Evolutionary conservation across 2,797 vertebrate genomes (phyloP).

Genomic region (Euthynnus affinis): DNA sequence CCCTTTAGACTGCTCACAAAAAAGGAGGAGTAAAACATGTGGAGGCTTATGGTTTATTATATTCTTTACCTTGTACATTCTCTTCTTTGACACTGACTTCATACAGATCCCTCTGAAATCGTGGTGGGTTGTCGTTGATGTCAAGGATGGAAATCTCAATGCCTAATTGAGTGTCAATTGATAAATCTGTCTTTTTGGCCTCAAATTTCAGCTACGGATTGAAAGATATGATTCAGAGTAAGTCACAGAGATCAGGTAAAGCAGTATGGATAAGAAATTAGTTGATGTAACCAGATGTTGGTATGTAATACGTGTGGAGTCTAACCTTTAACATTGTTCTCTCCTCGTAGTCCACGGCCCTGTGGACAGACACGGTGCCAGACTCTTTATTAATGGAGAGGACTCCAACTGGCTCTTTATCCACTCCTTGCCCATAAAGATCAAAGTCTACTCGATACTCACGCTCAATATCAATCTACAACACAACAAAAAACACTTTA

Average conservation of each 20-base stretch:
- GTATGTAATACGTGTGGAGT: not conserved
- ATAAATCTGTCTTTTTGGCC: conserved; percentile 47
- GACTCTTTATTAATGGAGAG: conserved; percentile 68
- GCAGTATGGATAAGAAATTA: not conserved
- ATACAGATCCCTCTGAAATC: conserved; percentile 67
- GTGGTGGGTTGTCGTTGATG: conserved; percentile 85
- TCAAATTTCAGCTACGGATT: conserved; percentile 72
- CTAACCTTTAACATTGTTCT: conserved; percentile 53
- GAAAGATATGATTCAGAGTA: conserved; percentile 1
- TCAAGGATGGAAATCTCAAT: conserved; percentile 78
- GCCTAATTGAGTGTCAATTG: conserved; percentile 71
- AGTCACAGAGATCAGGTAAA: not conserved
- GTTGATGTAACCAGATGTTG: not conserved
- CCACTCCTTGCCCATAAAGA: conserved; percentile 76
- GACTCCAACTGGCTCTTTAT: conserved; percentile 77
- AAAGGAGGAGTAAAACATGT: not conserved
- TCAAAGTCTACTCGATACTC: conserved; percentile 52
- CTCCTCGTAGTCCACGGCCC: conserved; percentile 77
- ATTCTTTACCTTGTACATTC: conserved; percentile 72
- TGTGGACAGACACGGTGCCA: conserved; percentile 67
- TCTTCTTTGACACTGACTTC: conserved; percentile 65
- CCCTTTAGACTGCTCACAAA: not conserved
- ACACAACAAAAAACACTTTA: conserved; percentile 5
- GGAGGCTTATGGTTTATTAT: not conserved
- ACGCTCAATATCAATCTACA: conserved; percentile 62